A percentile compares a stretch with the other conserved stretches of the same genome.
phyloP scores from a whole-genome alignment of 2,888 invertebrate genomes.

The Blastobasis lacticolella region DNA sequence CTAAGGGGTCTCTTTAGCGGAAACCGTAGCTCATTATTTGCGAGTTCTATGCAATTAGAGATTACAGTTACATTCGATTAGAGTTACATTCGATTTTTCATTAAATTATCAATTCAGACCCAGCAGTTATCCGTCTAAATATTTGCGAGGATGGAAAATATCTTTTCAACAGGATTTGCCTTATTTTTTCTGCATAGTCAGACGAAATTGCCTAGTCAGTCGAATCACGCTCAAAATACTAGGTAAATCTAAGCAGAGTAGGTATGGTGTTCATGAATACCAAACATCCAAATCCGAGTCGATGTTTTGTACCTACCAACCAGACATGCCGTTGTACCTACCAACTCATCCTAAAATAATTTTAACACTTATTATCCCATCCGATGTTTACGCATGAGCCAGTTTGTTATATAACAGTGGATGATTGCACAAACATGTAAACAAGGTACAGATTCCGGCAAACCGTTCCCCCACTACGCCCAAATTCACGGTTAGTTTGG shows the following conservation, averaged over 20 bases:
- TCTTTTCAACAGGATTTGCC: neutral
- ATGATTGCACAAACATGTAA: too few relatives aligned
- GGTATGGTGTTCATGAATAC: neutral
- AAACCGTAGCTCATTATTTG: constrained; percentile 29
- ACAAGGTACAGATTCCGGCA: too few relatives aligned
- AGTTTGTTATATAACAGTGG: constrained; percentile 8
- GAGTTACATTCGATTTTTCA: too few relatives aligned
- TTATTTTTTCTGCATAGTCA: too few relatives aligned
- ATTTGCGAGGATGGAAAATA: neutral
- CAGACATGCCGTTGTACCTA: neutral
- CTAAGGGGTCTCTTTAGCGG: constrained; percentile 15
- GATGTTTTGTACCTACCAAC: neutral
- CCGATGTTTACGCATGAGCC: constrained; percentile 20
- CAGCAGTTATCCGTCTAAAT: neutral
- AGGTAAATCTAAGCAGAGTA: neutral
- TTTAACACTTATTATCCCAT: constrained; percentile 1
- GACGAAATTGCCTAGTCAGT: too few relatives aligned
- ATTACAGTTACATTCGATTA: too few relatives aligned
- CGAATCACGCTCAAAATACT: neutral
- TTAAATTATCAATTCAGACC: too few relatives aligned
- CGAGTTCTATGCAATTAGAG: constrained; percentile 7
- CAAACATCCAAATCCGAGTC: neutral
- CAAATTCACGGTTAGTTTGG: too few relatives aligned
- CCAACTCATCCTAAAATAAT: neutral
- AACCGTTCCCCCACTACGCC: too few relatives aligned